phyloP scores from a whole-genome alignment of 2,113 vertebrate genomes.

The Phyllostomus discolor region DNA sequence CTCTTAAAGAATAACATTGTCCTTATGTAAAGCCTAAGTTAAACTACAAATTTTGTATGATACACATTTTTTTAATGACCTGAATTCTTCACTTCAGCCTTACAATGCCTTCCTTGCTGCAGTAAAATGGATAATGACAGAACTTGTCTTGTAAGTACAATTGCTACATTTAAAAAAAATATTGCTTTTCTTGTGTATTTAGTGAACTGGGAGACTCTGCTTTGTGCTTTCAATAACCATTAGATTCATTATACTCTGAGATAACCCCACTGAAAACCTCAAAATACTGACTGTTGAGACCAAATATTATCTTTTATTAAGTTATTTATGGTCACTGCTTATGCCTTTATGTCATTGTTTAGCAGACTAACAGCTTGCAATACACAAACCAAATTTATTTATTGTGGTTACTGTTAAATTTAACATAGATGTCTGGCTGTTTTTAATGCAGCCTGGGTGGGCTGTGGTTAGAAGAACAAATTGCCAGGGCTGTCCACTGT shows the following conservation, averaged over 20 bases:
- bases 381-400: conserved; percentile 71
- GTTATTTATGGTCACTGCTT: conserved; percentile 38
- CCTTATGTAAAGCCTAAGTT: conserved; percentile 68
- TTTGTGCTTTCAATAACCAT: not conserved
- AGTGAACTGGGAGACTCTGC: not conserved
- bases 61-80: conserved; percentile 70
- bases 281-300: not conserved
- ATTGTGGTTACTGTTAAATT: conserved; percentile 76
- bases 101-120: conserved; percentile 93
- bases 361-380: conserved; percentile 58
- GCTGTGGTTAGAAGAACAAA: conserved; percentile 64
- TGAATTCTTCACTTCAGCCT: conserved; percentile 86
- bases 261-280: conserved; percentile 29
- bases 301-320: conserved; percentile 1
- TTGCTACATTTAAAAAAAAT: not conserved
- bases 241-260: not conserved
- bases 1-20: conserved; percentile 69
- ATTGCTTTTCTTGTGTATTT: not conserved
- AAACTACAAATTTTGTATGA: conserved; percentile 55
- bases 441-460: conserved; percentile 78
- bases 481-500: conserved; percentile 33
- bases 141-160: conserved; percentile 95
- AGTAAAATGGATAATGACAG: conserved; percentile 95
- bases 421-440: conserved; percentile 67
- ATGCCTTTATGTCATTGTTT: conserved; percentile 52